Evolutionary conservation across 2,797 vertebrate species (phyloP).

Genomic region (Periparus ater): DNA sequence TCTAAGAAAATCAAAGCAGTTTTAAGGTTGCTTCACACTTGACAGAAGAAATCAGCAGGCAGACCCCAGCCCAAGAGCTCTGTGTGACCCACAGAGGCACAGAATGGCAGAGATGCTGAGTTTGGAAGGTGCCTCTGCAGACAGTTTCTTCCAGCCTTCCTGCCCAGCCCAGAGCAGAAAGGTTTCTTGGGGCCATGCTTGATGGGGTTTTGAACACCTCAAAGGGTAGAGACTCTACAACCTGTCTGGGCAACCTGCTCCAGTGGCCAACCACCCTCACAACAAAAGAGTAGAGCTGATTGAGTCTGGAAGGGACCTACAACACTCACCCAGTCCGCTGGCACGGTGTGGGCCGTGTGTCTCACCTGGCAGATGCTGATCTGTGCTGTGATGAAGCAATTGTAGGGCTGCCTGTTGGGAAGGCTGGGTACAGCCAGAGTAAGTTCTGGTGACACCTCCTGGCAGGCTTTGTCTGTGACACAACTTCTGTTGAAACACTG

Average conservation of each 20-base stretch:
- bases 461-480: neutral
- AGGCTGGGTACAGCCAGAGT: neutral
- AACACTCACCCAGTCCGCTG: neutral
- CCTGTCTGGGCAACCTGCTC: neutral
- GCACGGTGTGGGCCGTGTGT: neutral
- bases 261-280: neutral
- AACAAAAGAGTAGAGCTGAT: neutral
- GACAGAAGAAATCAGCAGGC: neutral
- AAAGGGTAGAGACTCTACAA: neutral
- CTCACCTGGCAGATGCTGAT: neutral
- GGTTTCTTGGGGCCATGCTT: neutral
- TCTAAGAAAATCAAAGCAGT: neutral
- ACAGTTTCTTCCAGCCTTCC: neutral
- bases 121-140: neutral
- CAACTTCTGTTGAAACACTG: neutral
- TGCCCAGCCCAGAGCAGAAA: neutral
- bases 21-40: neutral
- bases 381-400: neutral
- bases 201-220: neutral
- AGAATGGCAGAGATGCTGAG: neutral
- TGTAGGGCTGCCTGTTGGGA: neutral
- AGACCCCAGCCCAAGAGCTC: neutral
- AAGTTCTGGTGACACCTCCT: neutral
- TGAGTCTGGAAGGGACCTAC: neutral
- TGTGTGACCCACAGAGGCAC: neutral